Percentiles rank a stretch among this genome's conserved stretches.
These are phyloP conservation scores for Carollia perspicillata DNA, from an alignment of 2,113 vertebrate species.

Conservation along the genomic window DNA sequence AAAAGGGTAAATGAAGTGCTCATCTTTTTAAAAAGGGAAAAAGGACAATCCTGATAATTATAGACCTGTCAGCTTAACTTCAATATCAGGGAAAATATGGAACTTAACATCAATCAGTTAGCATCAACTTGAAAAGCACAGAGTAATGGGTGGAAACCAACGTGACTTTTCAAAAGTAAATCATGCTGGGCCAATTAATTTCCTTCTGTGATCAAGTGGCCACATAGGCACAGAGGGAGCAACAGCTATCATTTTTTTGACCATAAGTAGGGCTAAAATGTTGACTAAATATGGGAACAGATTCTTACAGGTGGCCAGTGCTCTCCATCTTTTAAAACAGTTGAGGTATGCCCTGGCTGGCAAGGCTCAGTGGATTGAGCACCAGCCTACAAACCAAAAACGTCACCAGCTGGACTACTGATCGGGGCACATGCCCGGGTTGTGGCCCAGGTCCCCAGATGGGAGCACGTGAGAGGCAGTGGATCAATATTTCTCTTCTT, in stretches of 20 bases:
- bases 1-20: constrained; percentile 75
- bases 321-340: background rate
- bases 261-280: constrained; percentile 31
- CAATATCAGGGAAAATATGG: constrained; percentile 72
- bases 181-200: constrained; percentile 71
- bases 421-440: too few species aligned
- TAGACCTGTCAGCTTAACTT: constrained; percentile 74
- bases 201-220: constrained; percentile 67
- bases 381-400: too few species aligned
- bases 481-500: too few species aligned
- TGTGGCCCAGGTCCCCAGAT: too few species aligned
- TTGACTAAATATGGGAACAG: constrained; percentile 34
- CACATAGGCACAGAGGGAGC: constrained; percentile 35
- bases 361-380: too few species aligned
- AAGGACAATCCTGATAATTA: constrained; percentile 75
- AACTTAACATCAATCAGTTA: constrained; percentile 78
- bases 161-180: constrained; percentile 66
- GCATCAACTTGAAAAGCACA: constrained; percentile 70
- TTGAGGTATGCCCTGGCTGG: too few species aligned
- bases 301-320: background rate
- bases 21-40: constrained; percentile 72
- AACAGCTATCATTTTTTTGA: constrained; percentile 57
- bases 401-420: too few species aligned
- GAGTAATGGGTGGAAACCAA: constrained; percentile 70
- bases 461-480: too few species aligned